Evolutionary conservation across 2,797 vertebrate genomes (phyloP), one percentile per base, ranked within the genome.

Genomic region (Heliangelus exortis): DNA sequence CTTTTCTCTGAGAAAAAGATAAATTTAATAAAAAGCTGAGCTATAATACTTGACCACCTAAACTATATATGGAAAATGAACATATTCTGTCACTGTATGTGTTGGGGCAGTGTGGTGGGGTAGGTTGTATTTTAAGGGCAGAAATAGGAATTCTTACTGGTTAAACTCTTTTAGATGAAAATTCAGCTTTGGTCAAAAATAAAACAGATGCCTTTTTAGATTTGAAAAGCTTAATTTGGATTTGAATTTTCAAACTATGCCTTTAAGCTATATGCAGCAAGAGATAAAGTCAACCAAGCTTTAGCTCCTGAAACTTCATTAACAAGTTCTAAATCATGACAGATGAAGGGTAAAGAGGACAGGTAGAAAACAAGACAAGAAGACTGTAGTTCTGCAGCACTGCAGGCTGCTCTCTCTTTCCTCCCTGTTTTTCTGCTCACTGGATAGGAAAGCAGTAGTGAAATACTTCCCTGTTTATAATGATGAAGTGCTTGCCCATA

Each of bases 401-500:
- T 69, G 59, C 59, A 28, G 77, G 74, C 71, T 92, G 23, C 54
- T 72, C 59, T 66, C 47, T 59, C 16, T 34, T 54, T 36, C 74
- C 68, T 87, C 66, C 73, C 36, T n/a, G 72, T 68, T 75, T 81
- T 86, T 80, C 77, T 81, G 53, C 78, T 55, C 4, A 9, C 36
- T 81, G 77, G 36, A 69, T 26, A 65, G 78, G 54, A 85, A 43
- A 75, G 61, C 34, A 48, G 17, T 7, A 80, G 72, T 54, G 65
- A 94, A 95, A 76, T 77, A 31, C 50, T 91, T 78, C n/a, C 43
- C 2, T 12, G 31, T 83, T 87, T 62, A 45, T 77, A 85, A 93
- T 91, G 81, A 90, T 87, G 81, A 69, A 78, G 71, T 86, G 78
- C 54, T 93, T 80, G 90, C 68, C 88, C 50, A 2, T 45, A 28